Base-by-base conservation (phyloP, 2,888 invertebrate genomes). In the Cantharis flavilabris region DNA sequence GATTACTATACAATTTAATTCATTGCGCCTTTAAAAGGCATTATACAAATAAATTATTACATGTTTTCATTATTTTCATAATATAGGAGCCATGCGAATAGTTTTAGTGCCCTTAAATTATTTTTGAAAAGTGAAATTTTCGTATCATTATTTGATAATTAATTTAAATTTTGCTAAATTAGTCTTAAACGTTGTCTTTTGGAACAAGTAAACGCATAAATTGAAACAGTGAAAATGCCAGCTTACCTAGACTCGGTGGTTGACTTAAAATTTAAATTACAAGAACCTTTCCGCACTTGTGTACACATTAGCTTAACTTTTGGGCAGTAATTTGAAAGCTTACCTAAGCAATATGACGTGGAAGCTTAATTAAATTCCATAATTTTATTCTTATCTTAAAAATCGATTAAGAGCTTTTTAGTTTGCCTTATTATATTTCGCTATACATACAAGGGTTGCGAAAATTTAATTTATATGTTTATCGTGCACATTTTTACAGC, bases 1-100 rank as follows among this genome's bases (percentile, higher is more conserved):
- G 82, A 83, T 83, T 84, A 83, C 83, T 84, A 84, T 84, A 82
- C 83, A 81, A 83, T 84, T 84, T 84, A 83, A 84, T 84, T 83
- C 81, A 80, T 81, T 80, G 79, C 82, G 81, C 84, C 81, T 81
- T 82, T 82, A 81, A 83, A 83, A 81, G 83, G 83, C 82, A 82
- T 82, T 83, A 83, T 82, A 82, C 80, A 80, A 82, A 83, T 83
- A 83, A 83, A 83, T 83, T 83, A 83, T 82, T 80, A 80, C 82
- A 28, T 78, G 82, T 82, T 83, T 83, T 82, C 81, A 79, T 79
- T 71, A 75, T 80, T 78, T 76, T 72, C 77, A 72, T 75, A 30
- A 30, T 30, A 71, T 73, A 33, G 70, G 75, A 70, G 69, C 67
- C 69, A 75, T 70, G 64, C 71, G 72, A 76, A 76, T 74, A 76